phyloP scores from a whole-genome alignment of 2,797 vertebrate species.

The Sebastes variabilis region DNA sequence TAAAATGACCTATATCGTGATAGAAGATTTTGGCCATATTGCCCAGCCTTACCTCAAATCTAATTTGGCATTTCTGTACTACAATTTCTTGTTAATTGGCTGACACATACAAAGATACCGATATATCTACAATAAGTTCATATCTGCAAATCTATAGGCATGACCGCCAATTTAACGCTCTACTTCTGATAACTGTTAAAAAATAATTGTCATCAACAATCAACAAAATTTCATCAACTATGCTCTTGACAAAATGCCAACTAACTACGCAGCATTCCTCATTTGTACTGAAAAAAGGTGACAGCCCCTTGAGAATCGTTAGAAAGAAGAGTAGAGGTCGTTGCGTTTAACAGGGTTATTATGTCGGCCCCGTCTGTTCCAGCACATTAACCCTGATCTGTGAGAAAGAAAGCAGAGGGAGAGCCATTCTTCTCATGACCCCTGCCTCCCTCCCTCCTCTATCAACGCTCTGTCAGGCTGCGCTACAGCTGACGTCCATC shows the following conservation, averaged over 20 bases:
- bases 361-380: conserved; percentile 29
- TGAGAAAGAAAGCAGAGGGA: conserved; percentile 43
- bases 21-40: too few relatives aligned
- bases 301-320: background rate
- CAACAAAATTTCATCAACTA: background rate
- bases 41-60: background rate
- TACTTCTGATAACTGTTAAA: background rate
- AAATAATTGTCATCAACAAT: background rate
- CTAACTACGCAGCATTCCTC: background rate
- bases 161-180: too few relatives aligned
- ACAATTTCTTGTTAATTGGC: background rate
- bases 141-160: background rate
- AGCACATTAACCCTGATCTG: conserved; percentile 57
- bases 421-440: conserved; percentile 73
- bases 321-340: background rate
- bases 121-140: background rate
- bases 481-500: conserved; percentile 67
- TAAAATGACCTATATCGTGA: too few relatives aligned
- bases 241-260: background rate
- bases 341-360: conserved; percentile 20
- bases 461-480: conserved; percentile 31
- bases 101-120: background rate
- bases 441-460: conserved; percentile 9
- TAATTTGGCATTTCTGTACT: background rate
- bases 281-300: background rate